A percentile compares a stretch with the other conserved stretches of the same genome.
phyloP scores from a whole-genome alignment of 2,797 vertebrate species.

The Melanotaenia maccullochi region DNA sequence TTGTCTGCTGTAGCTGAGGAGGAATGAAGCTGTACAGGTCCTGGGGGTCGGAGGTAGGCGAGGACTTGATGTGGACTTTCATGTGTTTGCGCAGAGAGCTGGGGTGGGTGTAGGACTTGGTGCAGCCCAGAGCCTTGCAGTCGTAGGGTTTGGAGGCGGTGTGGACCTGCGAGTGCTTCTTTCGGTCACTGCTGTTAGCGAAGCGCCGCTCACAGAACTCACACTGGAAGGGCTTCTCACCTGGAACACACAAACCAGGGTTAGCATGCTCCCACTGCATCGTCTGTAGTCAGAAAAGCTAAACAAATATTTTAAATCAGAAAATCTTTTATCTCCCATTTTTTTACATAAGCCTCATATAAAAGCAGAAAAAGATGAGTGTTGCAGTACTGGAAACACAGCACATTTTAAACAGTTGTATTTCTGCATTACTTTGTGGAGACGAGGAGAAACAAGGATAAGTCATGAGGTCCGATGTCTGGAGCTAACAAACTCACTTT shows the following conservation, averaged over 20 bases:
- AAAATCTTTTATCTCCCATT: no score
- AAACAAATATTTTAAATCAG: no score
- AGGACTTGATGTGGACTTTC: constrained; percentile 96
- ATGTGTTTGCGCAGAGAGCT: constrained; percentile 97
- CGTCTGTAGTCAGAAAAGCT: no score
- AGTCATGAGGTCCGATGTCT: no score
- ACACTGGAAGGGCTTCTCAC: constrained; percentile 99
- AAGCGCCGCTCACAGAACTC: constrained; percentile 98
- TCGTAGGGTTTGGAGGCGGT: constrained; percentile 98
- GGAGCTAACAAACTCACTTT: no score
- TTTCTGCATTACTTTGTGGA: no score
- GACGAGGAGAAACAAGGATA: no score
- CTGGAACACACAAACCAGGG: constrained; percentile 79
- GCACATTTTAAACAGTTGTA: no score
- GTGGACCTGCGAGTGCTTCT: constrained; percentile 98
- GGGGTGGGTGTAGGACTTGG: constrained; percentile 96
- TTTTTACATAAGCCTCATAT: no score
- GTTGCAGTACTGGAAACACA: no score
- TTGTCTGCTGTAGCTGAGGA: constrained; percentile 66
- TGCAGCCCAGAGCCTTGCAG: constrained; percentile 95
- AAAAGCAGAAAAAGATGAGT: no score
- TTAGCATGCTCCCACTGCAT: no score
- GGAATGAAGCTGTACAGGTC: constrained; percentile 81
- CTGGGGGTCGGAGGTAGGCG: constrained; percentile 85
- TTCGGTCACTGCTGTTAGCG: constrained; percentile 97